These are phyloP conservation scores for Pseudococcus longispinus DNA, from an alignment of 2,888 invertebrate species.

Conservation along the genomic window DNA sequence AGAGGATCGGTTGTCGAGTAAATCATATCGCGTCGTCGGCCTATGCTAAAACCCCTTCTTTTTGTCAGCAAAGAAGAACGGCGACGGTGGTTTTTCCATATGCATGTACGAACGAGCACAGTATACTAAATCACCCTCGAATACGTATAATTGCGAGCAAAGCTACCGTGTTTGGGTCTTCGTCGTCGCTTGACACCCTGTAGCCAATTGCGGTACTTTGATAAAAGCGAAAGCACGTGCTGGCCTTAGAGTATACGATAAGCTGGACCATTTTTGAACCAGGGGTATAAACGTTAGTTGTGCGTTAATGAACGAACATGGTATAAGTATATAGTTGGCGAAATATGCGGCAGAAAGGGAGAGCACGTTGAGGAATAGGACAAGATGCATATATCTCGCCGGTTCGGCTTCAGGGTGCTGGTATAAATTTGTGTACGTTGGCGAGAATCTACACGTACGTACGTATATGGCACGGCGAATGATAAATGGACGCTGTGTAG, in stretches of 20 bases:
- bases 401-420: not conserved
- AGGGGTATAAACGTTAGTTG: not conserved
- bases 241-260: not conserved
- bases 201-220: slow-evolving; percentile 1
- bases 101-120: not conserved
- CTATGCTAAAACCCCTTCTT: not conserved
- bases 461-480: not conserved
- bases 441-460: not conserved
- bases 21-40: slow-evolving; percentile 3
- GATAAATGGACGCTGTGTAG: slow-evolving; percentile 19
- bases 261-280: not conserved
- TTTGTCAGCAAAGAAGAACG: not conserved
- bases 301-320: not conserved
- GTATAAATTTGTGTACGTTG: slow-evolving; percentile 1
- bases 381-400: not conserved
- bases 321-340: too few relatives aligned
- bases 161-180: not conserved
- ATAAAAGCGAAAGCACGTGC: slow-evolving; percentile 20
- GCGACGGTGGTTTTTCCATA: not conserved
- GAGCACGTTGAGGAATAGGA: too few relatives aligned
- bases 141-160: not conserved
- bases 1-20: not conserved
- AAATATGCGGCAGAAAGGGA: not conserved
- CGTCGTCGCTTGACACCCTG: not conserved
- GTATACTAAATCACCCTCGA: not conserved